Conservation (phyloP, 2,797 vertebrate genomes). For the Cyclopterus lumpus region DNA sequence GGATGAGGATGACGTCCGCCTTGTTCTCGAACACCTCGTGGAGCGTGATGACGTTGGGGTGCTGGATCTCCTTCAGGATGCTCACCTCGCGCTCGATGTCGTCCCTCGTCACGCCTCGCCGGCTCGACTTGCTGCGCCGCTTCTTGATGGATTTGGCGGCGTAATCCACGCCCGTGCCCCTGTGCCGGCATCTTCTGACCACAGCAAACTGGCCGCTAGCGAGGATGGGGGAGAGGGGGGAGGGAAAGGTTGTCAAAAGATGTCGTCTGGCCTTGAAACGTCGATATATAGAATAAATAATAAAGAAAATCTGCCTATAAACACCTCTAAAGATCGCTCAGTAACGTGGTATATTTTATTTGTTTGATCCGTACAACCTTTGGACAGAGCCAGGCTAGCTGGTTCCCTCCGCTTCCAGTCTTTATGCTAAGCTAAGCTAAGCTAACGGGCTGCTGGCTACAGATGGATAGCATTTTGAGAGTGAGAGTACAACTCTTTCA, state of each 20-base stretch:
- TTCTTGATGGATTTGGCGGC: slow-evolving; percentile 99
- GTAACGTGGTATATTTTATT: background rate
- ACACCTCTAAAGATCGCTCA: background rate
- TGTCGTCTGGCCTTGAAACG: background rate
- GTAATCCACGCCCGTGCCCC: slow-evolving; percentile 86
- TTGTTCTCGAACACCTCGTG: slow-evolving; percentile 97
- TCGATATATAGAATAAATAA: background rate
- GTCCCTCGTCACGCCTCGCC: slow-evolving; percentile 92
- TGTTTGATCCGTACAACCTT: background rate
- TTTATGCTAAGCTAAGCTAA: background rate
- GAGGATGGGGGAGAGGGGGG: background rate
- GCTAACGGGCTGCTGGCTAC: background rate
- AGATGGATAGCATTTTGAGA: background rate
- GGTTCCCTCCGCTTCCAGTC: background rate
- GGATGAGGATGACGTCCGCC: slow-evolving; percentile 95
- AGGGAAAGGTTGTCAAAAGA: background rate
- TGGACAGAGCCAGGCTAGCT: background rate
- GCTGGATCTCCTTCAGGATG: slow-evolving; percentile 96
- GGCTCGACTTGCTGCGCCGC: slow-evolving; percentile 93
- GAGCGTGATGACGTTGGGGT: slow-evolving; percentile 95
- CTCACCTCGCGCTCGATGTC: slow-evolving; percentile 97
- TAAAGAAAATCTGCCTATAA: background rate
- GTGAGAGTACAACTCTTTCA: background rate
- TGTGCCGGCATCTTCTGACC: slow-evolving; percentile 94
- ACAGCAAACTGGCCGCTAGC: slow-evolving; percentile 94